These are phyloP conservation scores for Struthio camelus DNA, from an alignment of 2,113 vertebrate species.

Conservation along the genomic window DNA sequence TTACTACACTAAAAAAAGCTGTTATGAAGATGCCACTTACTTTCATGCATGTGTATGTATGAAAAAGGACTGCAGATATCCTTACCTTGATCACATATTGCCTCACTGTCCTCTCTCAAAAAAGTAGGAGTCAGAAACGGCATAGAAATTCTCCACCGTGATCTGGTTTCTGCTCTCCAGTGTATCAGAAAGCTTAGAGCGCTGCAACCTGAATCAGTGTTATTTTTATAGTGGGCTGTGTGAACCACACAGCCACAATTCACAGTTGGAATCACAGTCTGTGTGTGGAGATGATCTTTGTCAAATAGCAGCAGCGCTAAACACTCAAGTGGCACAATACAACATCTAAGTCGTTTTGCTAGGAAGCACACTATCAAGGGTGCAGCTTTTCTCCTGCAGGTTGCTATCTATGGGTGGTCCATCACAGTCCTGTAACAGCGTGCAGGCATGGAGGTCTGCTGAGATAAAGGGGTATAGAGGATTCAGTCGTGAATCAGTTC, in stretches of 20 bases:
- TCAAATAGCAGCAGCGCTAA: neutral
- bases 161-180: neutral
- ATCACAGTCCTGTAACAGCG: neutral
- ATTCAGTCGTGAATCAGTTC: neutral
- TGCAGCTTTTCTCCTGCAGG: neutral
- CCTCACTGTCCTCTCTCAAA: neutral
- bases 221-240: too few species aligned
- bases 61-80: neutral
- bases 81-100: neutral
- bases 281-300: neutral
- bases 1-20: neutral
- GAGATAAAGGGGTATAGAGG: neutral
- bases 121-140: neutral
- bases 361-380: rapidly evolving
- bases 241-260: neutral
- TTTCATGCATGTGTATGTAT: neutral
- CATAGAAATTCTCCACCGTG: neutral
- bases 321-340: neutral
- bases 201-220: neutral
- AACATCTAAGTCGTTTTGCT: neutral
- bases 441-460: neutral
- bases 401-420: neutral
- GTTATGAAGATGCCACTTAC: too few species aligned
- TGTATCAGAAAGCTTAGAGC: neutral
- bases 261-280: neutral